Percentiles rank a stretch among this genome's conserved stretches.
Conservation (phyloP, 2,888 invertebrate genomes). For the Drosophila prostipennis region DNA sequence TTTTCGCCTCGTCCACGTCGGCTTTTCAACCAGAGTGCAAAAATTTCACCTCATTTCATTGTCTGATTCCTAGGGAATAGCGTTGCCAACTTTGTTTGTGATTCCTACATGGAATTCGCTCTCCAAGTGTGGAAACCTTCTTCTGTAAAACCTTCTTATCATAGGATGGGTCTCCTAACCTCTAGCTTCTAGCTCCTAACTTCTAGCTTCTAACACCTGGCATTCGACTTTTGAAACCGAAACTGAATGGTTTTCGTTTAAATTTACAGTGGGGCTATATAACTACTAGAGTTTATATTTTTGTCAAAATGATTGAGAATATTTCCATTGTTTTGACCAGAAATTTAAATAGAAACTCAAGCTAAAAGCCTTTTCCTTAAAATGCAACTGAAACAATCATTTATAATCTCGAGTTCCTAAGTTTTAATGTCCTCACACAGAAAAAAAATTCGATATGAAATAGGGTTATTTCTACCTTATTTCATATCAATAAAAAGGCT, state of each 20-base stretch:
- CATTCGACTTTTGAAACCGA: conserved; percentile 58
- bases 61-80: conserved; percentile 36
- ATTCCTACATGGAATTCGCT: not conserved
- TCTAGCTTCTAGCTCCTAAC: not conserved
- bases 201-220: not conserved
- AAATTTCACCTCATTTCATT: conserved; percentile 44
- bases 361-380: too few relatives aligned
- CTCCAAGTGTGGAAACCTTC: conserved; percentile 12
- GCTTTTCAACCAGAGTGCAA: conserved; percentile 13
- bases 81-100: conserved; percentile 7
- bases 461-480: too few relatives aligned
- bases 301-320: too few relatives aligned
- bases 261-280: not conserved
- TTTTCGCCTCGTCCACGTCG: not conserved
- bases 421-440: too few relatives aligned
- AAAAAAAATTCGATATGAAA: too few relatives aligned
- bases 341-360: not conserved
- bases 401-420: too few relatives aligned
- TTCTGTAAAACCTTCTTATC: not conserved
- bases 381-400: too few relatives aligned
- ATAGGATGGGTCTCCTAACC: not conserved
- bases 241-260: conserved; percentile 57
- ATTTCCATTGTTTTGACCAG: too few relatives aligned
- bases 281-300: not conserved
- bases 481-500: too few relatives aligned